Evolutionary conservation across 2,113 vertebrate genomes (phyloP).

Genomic region (cat (Felis catus)): F.catus_Fca126_mat1.0 CM031413.1:83420501-83421000

Average conservation of each 20-base stretch:
- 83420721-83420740: neutral
- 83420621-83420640: neutral
- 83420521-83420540: neutral
- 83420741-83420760: neutral
- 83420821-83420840: neutral
- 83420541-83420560: neutral
- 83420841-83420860: neutral
- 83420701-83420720: neutral
- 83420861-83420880: neutral
- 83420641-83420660: neutral
- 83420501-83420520: neutral
- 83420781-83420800: neutral
- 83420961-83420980: neutral
- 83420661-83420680: neutral
- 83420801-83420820: neutral
- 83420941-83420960: neutral
- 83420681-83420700: neutral
- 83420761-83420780: neutral
- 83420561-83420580: neutral
- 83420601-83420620: neutral
- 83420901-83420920: neutral
- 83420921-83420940: neutral
- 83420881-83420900: neutral
- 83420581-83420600: neutral
- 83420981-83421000: neutral